Conservation (phyloP, 2,888 invertebrate species). For the Conomelus anceps region DNA sequence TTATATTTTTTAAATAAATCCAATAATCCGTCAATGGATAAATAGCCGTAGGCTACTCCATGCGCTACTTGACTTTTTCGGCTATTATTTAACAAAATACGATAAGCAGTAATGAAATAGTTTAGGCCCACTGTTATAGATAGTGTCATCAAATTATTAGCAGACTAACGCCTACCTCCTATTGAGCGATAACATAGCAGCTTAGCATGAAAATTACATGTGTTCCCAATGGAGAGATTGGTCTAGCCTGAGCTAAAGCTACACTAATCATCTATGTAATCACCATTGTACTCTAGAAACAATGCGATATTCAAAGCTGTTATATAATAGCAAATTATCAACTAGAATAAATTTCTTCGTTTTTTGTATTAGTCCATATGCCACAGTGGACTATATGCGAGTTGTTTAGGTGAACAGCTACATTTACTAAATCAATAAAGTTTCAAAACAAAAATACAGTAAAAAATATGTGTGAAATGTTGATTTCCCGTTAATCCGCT, state of each 20-base stretch:
- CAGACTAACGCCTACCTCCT: background rate
- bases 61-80: background rate
- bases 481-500: too few relatives aligned
- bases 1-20: background rate
- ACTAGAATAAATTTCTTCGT: too few relatives aligned
- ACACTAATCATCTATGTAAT: too few relatives aligned
- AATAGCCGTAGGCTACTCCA: background rate
- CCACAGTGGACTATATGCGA: too few relatives aligned
- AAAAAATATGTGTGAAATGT: too few relatives aligned
- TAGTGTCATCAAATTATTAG: background rate
- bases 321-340: too few relatives aligned
- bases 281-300: too few relatives aligned
- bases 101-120: background rate
- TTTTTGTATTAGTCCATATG: too few relatives aligned
- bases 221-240: background rate
- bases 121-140: background rate
- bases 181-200: background rate
- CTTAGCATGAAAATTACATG: background rate
- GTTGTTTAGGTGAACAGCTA: too few relatives aligned
- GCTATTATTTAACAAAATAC: background rate
- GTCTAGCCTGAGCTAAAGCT: background rate
- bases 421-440: too few relatives aligned
- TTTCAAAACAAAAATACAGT: too few relatives aligned
- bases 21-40: background rate
- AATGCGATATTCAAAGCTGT: too few relatives aligned